Base-by-base conservation (phyloP, 1,140 invertebrate species). In the Pseudomyrmex dendroicus region DNA sequence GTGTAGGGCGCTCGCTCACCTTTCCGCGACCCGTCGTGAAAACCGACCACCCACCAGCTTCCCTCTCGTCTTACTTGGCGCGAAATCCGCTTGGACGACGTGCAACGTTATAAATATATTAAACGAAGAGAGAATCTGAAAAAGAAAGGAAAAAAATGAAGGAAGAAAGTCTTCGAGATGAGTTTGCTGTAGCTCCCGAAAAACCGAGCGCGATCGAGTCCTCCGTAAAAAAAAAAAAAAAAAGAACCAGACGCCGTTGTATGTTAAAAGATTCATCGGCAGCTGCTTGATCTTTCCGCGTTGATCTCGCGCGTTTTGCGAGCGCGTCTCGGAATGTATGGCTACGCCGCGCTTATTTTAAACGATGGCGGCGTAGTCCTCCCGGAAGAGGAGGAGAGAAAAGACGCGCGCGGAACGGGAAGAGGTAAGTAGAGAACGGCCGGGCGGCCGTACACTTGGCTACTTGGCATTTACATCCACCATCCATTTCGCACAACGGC, bases 391-490 rank as follows among this genome's bases (percentile, higher is more conserved):
- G 64, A 62, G 74, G 57, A 77, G 56, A n/a, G 63, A 9, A n/a
- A 35, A 17, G 35, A 35, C 50, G 54, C 35, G 35, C 35, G 35
- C 35, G 35, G 35, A 35, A 35, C 35, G 35, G 35, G 35, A 35
- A 35, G 35, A 35, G 72, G 15, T 61, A 64, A 25, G 80, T 76
- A 57, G 72, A 76, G 64, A 59, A 64, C 74, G 76, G 59, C 56
- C 66, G 63, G 59, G 72, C 80, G 54, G 77, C 74, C 74, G 73
- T 12, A 73, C 68, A 88, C 89, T 91, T 90, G 89, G 88, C 89
- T 90, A 91, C 84, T 90, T 90, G 89, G 84, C 89, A 91, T 91
- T 91, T 91, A 90, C 89, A 90, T 90, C 89, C 89, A 86, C 85
- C 89, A 90, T 90, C 89, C 89, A 90, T 90, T 90, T 90, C 90